Evolutionary conservation across 2,797 vertebrate genomes (phyloP).

Genomic region (Sebastolobus altivelis): DNA sequence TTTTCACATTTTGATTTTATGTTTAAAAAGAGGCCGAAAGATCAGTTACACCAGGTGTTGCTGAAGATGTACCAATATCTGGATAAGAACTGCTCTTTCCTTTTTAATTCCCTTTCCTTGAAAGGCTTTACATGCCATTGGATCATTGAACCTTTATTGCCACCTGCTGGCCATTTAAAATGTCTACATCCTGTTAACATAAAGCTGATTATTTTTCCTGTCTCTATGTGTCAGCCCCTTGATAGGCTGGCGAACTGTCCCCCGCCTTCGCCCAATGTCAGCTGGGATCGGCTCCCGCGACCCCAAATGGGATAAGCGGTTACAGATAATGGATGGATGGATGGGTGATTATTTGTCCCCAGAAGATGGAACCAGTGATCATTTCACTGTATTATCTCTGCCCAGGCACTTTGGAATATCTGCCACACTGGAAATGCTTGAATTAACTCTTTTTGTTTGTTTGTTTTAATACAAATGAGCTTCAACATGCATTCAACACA

Average conservation of each 20-base stretch:
- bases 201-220: not conserved
- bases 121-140: not conserved
- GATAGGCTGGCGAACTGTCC: too few relatives aligned
- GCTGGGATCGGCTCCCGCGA: too few relatives aligned
- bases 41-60: not conserved
- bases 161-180: constrained; percentile 63
- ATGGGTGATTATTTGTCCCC: not conserved
- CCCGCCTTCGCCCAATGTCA: too few relatives aligned
- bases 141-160: constrained; percentile 36
- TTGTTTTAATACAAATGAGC: constrained; percentile 6
- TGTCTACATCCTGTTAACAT: not conserved
- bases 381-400: not conserved
- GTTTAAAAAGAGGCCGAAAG: not conserved
- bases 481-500: not conserved
- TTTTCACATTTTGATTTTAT: not conserved
- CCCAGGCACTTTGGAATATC: not conserved
- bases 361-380: not conserved
- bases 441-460: not conserved
- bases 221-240: too few relatives aligned
- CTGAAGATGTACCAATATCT: not conserved
- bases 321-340: too few relatives aligned
- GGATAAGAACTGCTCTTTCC: not conserved
- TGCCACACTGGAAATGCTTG: not conserved
- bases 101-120: not conserved
- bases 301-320: too few relatives aligned